phyloP scores from a whole-genome alignment of 2,888 invertebrate genomes.

The Philopedon plagiatum region DNA sequence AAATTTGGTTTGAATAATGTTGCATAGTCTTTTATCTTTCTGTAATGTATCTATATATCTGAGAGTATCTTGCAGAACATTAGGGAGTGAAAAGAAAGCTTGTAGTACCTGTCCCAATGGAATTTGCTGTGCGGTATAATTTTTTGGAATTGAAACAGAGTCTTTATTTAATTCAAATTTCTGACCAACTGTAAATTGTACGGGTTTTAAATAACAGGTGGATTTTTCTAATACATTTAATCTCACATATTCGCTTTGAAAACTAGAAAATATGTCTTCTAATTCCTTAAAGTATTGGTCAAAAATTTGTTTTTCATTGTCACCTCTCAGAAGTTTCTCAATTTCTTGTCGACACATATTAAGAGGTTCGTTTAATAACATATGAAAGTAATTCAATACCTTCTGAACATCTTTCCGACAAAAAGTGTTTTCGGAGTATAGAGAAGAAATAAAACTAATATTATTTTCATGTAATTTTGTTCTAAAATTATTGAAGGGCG shows the following conservation, averaged over 20 bases:
- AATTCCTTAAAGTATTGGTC: not conserved
- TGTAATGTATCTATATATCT: slow-evolving; percentile 26
- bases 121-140: slow-evolving; percentile 33
- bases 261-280: not conserved
- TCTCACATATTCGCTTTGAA: slow-evolving; percentile 34
- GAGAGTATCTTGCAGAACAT: slow-evolving; percentile 28
- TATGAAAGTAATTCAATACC: not conserved
- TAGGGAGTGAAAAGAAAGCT: slow-evolving; percentile 40
- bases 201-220: not conserved
- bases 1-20: slow-evolving; percentile 43
- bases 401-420: not conserved
- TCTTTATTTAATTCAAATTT: not conserved
- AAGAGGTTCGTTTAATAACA: not conserved
- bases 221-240: slow-evolving; percentile 35
- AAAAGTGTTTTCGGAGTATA: not conserved
- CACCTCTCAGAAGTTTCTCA: not conserved
- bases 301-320: not conserved
- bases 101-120: slow-evolving; percentile 24
- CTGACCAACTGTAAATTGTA: not conserved
- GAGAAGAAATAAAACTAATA: not conserved
- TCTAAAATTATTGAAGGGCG: not conserved
- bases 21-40: slow-evolving; percentile 20
- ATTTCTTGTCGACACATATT: not conserved
- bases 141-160: not conserved
- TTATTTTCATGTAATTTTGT: not conserved